phyloP scores from a whole-genome alignment of 1,140 invertebrate genomes.

The Philotrypesis tridentata region DNA sequence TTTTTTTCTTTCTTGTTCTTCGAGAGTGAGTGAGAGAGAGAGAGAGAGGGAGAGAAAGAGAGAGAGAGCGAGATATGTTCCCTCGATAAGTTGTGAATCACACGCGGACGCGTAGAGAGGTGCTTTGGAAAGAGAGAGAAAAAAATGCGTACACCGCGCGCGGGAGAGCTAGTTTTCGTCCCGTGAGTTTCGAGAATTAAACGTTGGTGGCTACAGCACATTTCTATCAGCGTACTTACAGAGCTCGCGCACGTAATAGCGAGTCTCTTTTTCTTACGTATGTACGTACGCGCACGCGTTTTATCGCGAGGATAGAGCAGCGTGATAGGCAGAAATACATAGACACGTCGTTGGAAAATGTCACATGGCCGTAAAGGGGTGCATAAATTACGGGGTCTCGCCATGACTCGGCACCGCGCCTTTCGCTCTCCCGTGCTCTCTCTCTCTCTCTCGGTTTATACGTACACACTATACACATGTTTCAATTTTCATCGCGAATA shows the following conservation, averaged over 20 bases:
- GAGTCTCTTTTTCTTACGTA: conserved; percentile 40
- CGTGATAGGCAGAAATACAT: conserved; percentile 36
- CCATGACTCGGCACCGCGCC: conserved; percentile 18
- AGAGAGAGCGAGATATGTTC: conserved; percentile 28
- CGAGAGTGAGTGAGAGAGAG: no score
- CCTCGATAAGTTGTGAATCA: conserved; percentile 39
- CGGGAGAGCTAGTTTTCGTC: neutral
- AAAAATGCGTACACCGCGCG: neutral
- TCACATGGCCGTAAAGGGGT: conserved; percentile 35
- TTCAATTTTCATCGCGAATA: conserved; percentile 13
- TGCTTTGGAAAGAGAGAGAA: neutral
- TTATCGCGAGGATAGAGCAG: conserved; percentile 10
- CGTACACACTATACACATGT: conserved; percentile 30
- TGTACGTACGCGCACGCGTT: no score
- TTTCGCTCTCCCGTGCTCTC: neutral
- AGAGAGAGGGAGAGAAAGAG: no score
- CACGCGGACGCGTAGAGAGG: neutral
- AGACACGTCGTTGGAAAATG: conserved; percentile 24
- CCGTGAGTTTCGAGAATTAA: no score
- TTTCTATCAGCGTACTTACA: no score
- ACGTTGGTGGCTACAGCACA: no score
- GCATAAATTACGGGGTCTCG: conserved; percentile 48
- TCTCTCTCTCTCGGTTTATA: no score
- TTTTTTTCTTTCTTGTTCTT: neutral
- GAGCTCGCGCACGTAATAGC: neutral